Evolutionary conservation across 2,797 vertebrate species (phyloP), one percentile per base, ranked within the genome.

Genomic region (Propithecus deckenii): DNA sequence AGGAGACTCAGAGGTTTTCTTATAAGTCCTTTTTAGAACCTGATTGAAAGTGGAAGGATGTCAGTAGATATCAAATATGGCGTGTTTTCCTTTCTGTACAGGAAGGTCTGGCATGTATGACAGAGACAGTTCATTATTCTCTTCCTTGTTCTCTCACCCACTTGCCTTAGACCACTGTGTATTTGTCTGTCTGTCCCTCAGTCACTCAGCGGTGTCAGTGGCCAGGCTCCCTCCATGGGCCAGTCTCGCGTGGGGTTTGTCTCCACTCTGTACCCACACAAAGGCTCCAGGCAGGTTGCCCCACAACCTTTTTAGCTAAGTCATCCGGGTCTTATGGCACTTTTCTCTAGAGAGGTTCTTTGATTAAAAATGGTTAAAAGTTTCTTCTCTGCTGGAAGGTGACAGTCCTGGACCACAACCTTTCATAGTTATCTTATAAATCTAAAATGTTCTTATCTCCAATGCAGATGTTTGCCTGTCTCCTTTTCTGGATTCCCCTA

Each of bases 261-360:
- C 17, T 59, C 25, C 4, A 15, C 12, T 1, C 18, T 13, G 76
- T 63, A 86, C 43, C 67, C 67, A 41, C 0, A 55, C 23, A 32
- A 23, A 22, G 81, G 96, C 94, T 76, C 93, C 71, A 84, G 86
- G 67, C 69, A 4, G 46, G 72, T 94, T 95, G 96, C 75, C 46
- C 12, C 32, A 28, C 41, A 79, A 89, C 95, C 94, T 83, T 72
- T 75, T 46, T 84, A 80, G 89, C 67, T 71, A 93, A 59, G 23
- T 79, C 18, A 7, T 2, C 18, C 10, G 38, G 10, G 2, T 28
- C 38, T 69, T 28, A 18, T 12, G n/a, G 18, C 18, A 30, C 35
- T 89, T 48, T 50, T 30, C 6, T 48, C 35, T 76, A 35, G 57
- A 48, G 50, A 72, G 23, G 48, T 46, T 74, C 71, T 87, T 59